These are phyloP conservation scores for Ommatoiulus sabulosus DNA, from an alignment of 2,888 invertebrate genomes.

Conservation along the genomic window DNA sequence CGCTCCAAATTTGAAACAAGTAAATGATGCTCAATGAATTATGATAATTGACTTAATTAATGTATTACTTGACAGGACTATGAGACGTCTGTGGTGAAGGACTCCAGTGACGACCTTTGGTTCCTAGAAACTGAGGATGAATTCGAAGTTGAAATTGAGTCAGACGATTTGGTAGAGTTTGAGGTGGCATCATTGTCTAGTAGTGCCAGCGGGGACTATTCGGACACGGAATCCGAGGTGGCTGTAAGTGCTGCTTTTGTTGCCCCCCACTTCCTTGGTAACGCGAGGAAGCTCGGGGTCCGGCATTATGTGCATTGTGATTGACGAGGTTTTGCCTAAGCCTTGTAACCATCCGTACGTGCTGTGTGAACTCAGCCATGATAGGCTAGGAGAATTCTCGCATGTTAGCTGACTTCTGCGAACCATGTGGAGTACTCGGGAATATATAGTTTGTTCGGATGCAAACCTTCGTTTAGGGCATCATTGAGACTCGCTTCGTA, in stretches of 20 bases:
- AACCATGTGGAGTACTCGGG: not conserved
- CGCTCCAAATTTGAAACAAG: no score
- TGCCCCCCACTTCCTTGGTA: constrained; percentile 42
- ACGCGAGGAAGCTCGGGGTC: constrained; percentile 30
- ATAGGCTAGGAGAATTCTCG: constrained; percentile 50
- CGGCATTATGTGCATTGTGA: constrained; percentile 37
- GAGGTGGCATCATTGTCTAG: constrained; percentile 56
- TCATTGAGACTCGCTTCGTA: not conserved
- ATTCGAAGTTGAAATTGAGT: constrained; percentile 52
- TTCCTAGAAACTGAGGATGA: constrained; percentile 50
- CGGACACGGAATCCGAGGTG: constrained; percentile 57
- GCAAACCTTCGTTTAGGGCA: not conserved
- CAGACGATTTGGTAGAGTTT: constrained; percentile 54
- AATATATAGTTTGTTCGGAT: not conserved
- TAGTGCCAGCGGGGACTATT: constrained; percentile 6
- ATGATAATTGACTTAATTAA: no score
- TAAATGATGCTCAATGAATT: no score
- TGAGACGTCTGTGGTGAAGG: constrained; percentile 58
- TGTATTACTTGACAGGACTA: constrained; percentile 55
- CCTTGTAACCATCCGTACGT: constrained; percentile 13
- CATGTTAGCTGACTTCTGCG: not conserved
- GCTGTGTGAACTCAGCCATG: constrained; percentile 41
- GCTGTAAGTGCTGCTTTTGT: constrained; percentile 57
- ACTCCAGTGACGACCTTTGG: constrained; percentile 59
- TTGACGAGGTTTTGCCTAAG: constrained; percentile 51